Evolutionary conservation across 2,113 vertebrate species (phyloP), one percentile per base, ranked within the genome.

Genomic region (Emydocephalus ijimae): DNA sequence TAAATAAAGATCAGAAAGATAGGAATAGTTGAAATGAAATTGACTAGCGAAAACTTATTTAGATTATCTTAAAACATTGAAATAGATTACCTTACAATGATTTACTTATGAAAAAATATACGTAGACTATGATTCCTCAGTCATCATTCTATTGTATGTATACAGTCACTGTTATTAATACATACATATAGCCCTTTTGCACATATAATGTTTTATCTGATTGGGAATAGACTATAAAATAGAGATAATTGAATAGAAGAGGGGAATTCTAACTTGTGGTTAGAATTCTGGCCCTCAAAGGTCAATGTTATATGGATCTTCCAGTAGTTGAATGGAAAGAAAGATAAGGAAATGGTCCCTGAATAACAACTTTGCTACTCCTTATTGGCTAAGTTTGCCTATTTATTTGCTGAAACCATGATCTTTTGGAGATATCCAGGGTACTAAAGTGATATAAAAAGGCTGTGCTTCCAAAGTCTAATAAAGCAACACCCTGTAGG

Each of bases 1-100:
- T 97, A 97, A 98, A 98, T 96, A 98, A 97, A 98, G 96, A 97
- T 95, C 95, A 95, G 94, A 0, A 97, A 95, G 92, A 87, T 85
- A 95, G 96, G 95, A 94, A 95, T 95, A 95, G 91, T 15, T 94
- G 86, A 94, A 93, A 95, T 95, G 15, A 81, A 81, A 74, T 74
- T 34, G 64, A 34, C 14, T 74, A 34, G n/a, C 14, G 34, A 34
- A 74, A 74, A 34, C 34, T 81, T 8, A 39, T 81, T 81, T 89
- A 48, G 29, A 90, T 26, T 15, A 69, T 69, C 64, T 69, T 69
- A 69, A 81, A 81, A 81, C 34, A 39, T 81, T 81, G 34, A 39
- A 81, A 81, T 39, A n/a, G 45, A 64, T 89, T 89, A 89, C 24
- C 9, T 34, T 74, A 90, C 52, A 74, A 74, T 34, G n/a, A 52